Evolutionary conservation across 2,113 vertebrate genomes (phyloP).

Genomic region (Pionites leucogaster): DNA sequence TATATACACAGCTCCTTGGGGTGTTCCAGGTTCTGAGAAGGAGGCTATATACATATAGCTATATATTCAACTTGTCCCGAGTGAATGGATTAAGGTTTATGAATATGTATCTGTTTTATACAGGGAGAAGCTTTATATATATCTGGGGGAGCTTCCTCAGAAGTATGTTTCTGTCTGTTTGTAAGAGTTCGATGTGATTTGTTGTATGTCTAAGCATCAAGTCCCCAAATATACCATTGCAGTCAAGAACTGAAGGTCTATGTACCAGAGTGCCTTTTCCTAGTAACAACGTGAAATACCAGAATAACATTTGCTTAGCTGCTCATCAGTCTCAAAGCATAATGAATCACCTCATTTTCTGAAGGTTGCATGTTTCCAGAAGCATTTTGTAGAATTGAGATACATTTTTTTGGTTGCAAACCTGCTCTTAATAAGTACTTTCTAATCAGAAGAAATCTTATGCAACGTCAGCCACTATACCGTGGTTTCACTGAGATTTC

Average conservation of each 20-base stretch:
- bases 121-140: background rate
- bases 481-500: background rate
- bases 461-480: background rate
- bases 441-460: background rate
- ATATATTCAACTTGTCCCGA: background rate
- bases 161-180: background rate
- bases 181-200: background rate
- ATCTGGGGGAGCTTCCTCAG: background rate
- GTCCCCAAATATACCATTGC: background rate
- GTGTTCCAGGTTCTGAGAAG: background rate
- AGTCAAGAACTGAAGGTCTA: background rate
- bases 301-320: background rate
- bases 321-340: background rate
- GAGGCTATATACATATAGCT: background rate
- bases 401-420: background rate
- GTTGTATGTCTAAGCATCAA: background rate
- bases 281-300: background rate
- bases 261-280: background rate
- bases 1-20: background rate
- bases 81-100: background rate
- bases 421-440: background rate
- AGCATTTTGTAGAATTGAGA: background rate
- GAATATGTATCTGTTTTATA: background rate
- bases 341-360: background rate
- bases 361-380: background rate